phyloP scores from a whole-genome alignment of 2,797 vertebrate species.

The Xiphophorus birchmanni region DNA sequence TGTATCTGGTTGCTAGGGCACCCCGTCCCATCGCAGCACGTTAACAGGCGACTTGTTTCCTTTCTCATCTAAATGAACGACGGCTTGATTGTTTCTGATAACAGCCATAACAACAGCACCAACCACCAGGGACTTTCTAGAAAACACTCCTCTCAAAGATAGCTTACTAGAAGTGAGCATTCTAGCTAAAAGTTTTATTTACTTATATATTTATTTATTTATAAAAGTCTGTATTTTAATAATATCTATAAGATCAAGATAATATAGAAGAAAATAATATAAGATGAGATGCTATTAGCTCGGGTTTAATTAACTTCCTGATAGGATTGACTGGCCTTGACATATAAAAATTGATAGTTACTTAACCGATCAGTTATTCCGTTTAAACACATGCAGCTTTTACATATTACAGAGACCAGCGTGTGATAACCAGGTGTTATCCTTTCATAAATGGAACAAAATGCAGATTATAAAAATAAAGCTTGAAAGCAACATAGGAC shows the following conservation, averaged over 20 bases:
- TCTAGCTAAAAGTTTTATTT: not conserved
- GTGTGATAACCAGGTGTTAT: too few relatives aligned
- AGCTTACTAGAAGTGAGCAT: not conserved
- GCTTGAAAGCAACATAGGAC: not conserved
- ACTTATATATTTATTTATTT: not conserved
- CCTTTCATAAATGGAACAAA: too few relatives aligned
- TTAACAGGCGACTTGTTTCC: not conserved
- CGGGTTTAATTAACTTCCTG: not conserved
- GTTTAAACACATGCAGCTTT: too few relatives aligned
- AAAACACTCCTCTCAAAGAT: not conserved
- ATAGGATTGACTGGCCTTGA: too few relatives aligned
- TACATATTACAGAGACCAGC: too few relatives aligned
- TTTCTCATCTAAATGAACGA: not conserved
- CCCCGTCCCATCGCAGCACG: not conserved
- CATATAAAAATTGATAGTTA: too few relatives aligned
- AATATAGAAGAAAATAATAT: too few relatives aligned
- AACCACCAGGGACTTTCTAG: not conserved
- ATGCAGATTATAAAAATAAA: not conserved
- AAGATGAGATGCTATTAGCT: not conserved
- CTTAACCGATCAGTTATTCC: too few relatives aligned
- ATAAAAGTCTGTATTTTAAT: not conserved
- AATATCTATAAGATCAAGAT: not conserved
- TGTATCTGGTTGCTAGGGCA: slow-evolving; percentile 19
- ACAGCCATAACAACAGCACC: not conserved
- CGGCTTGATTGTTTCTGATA: not conserved